A percentile compares a stretch with the other conserved stretches of the same genome.
Evolutionary conservation across 2,888 invertebrate genomes (phyloP).

Genomic region (Orthosia incerta): DNA sequence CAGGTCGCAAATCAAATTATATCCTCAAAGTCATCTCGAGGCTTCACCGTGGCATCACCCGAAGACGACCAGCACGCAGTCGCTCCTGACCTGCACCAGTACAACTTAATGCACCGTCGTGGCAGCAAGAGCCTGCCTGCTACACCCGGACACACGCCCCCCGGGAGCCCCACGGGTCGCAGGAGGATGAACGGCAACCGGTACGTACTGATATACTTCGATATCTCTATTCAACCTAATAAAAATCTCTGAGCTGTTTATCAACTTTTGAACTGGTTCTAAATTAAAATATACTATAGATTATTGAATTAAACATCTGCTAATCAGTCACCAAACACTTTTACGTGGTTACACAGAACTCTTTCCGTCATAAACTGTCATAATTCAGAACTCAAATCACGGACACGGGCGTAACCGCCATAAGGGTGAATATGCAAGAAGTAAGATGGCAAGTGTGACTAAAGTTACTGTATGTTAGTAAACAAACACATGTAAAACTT

Average conservation of each 20-base stretch:
- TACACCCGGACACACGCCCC: constrained; percentile 92
- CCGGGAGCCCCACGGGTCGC: constrained; percentile 90
- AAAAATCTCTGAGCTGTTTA: too few relatives aligned
- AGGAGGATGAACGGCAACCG: constrained; percentile 92
- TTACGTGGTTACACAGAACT: too few relatives aligned
- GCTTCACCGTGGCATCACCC: constrained; percentile 86
- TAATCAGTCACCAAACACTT: too few relatives aligned
- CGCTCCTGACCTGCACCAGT: constrained; percentile 73
- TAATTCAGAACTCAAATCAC: too few relatives aligned
- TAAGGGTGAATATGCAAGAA: too few relatives aligned
- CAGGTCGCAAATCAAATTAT: constrained; percentile 92
- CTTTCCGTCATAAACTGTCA: too few relatives aligned
- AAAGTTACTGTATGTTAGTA: background rate
- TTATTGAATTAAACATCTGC: too few relatives aligned
- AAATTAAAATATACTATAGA: too few relatives aligned
- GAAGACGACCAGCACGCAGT: constrained; percentile 75
- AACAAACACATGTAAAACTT: background rate
- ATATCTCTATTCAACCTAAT: too few relatives aligned
- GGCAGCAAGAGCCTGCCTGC: constrained; percentile 94
- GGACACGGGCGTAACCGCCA: too few relatives aligned
- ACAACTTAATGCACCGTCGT: constrained; percentile 85
- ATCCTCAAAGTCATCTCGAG: constrained; percentile 83
- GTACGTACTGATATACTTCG: constrained; percentile 72
- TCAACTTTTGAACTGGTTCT: too few relatives aligned
- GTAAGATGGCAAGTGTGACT: too few relatives aligned